A percentile compares a stretch with the other conserved stretches of the same genome.
phyloP scores from a whole-genome alignment of 2,797 vertebrate species.

The Luscinia luscinia region DNA sequence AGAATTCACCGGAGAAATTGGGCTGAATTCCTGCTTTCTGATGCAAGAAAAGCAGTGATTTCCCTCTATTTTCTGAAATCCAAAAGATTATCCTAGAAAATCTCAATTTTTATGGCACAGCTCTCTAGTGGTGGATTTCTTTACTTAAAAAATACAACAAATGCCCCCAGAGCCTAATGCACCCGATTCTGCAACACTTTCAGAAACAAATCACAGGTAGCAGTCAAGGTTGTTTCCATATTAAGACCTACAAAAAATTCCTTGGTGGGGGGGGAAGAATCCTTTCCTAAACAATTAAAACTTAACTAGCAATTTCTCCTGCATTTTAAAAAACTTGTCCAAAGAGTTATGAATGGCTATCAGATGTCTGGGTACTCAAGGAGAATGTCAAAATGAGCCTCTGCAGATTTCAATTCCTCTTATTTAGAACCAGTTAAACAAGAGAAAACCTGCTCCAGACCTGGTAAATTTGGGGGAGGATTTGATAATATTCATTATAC shows the following conservation, averaged over 20 bases:
- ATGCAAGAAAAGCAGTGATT: not conserved
- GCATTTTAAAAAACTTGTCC: not conserved
- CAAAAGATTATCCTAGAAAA: not conserved
- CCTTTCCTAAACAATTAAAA: not conserved
- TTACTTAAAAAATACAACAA: not conserved
- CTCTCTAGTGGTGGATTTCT: not conserved
- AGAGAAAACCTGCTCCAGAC: not conserved
- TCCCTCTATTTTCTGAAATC: not conserved
- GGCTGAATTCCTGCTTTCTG: not conserved
- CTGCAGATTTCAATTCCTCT: not conserved
- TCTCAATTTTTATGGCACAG: not conserved
- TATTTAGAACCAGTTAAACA: not conserved
- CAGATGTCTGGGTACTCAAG: not conserved
- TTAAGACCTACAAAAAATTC: not conserved
- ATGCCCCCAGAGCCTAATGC: not conserved
- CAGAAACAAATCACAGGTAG: not conserved
- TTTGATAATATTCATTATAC: not conserved
- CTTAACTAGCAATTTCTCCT: not conserved
- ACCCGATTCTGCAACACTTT: not conserved
- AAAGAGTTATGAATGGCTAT: not conserved
- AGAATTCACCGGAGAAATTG: not conserved
- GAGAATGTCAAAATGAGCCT: not conserved
- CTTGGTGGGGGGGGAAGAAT: not conserved
- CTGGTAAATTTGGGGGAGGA: fast-evolving
- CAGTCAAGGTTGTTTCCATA: not conserved